Base-by-base conservation (phyloP, 64 coral and sea anemone genomes). In the Montipora sp. region DNA sequence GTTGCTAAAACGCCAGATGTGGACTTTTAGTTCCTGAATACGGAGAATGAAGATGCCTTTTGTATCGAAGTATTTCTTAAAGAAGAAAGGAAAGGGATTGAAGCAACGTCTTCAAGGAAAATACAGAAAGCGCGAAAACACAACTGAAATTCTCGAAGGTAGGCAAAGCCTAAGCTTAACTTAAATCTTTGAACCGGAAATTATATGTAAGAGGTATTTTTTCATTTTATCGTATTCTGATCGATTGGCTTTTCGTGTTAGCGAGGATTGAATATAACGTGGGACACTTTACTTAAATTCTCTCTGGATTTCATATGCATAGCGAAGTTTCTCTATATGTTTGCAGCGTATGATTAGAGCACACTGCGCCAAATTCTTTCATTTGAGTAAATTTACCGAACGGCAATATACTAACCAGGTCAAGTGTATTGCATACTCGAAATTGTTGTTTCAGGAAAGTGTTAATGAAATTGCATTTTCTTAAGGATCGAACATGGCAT, bases 81-180 rank as follows among this genome's bases (percentile, higher is more conserved):
- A 99, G 74, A 95, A 96, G 43, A 99, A 96, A 76, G 94, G 89
- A 36, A 99, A 99, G 80, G 88, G 79, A 63, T 48, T 77, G 65
- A 98, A 98, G 67, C 84, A 91, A 84, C 77, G 80, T 18, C 88
- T 93, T 57, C 87, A 90, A 47, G 95, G 95, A 14, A 98, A 98
- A 75, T 98, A 98, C 78, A 94, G 86, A 79, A 98, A 98, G 73
- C 92, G 95, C 46, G 95, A 98, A 87, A 92, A 98, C 85, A 89
- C 95, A 45, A 94, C 95, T 23, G 89, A 92, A 73, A 98, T 98
- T 77, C 74, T 98, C 53, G 92, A 98, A 89, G 95, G 95, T 98
- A 94, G 13, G 51, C 20, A 46, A 49, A 58, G 20, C 15, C 19
- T 16, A 14, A 48, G n/a, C 3, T 36, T 36, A 2, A 36, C 78